These are phyloP conservation scores for Sogatella furcifera DNA, from an alignment of 1,140 invertebrate species.

Conservation along the genomic window DNA sequence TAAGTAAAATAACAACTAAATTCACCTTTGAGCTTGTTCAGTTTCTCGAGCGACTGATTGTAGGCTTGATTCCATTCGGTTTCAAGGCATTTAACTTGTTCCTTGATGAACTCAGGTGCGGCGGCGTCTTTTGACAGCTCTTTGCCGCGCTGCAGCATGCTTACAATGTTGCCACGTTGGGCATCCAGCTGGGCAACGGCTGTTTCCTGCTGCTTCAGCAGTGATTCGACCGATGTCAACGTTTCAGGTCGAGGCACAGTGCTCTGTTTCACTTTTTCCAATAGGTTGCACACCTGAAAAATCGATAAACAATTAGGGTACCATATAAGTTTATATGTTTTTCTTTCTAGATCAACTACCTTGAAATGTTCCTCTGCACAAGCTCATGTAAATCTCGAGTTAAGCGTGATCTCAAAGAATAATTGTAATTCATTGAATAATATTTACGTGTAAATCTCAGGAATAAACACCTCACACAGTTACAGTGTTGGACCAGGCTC, in stretches of 20 bases:
- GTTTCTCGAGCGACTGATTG: constrained; percentile 66
- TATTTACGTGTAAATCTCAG: no score
- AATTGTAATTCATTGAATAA: no score
- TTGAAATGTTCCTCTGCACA: no score
- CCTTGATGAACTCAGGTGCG: constrained; percentile 73
- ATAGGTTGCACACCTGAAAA: constrained; percentile 44
- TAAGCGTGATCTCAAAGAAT: no score
- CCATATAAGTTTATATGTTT: no score
- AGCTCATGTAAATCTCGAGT: no score
- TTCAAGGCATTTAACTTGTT: constrained; percentile 74
- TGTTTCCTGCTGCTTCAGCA: constrained; percentile 66
- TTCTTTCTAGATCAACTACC: no score
- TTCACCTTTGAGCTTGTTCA: constrained; percentile 63
- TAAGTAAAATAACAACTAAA: neutral
- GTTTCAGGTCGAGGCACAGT: constrained; percentile 53
- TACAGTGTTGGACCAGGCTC: no score
- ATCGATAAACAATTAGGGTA: no score
- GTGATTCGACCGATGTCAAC: constrained; percentile 58
- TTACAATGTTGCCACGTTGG: constrained; percentile 75
- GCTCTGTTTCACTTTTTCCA: constrained; percentile 61
- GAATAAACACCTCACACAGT: no score
- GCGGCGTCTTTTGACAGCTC: constrained; percentile 63
- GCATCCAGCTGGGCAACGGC: constrained; percentile 72
- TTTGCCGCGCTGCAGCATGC: constrained; percentile 81
- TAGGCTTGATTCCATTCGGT: constrained; percentile 80